Base-by-base conservation (phyloP, 2,888 invertebrate species). In the Geotrupes spiniger region DNA sequence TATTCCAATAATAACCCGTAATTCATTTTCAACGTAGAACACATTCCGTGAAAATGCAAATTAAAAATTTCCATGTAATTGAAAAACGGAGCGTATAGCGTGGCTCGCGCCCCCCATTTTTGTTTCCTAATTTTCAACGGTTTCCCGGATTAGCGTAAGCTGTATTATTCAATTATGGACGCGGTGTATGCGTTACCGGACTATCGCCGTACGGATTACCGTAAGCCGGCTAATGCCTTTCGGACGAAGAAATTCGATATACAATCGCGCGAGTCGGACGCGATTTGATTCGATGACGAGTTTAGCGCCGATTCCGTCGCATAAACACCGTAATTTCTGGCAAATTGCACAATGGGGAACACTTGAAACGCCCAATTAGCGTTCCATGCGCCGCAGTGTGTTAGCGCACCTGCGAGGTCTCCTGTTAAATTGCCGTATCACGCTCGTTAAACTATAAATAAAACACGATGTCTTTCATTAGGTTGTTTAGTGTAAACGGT, bases 121-220 rank as follows among this genome's bases (percentile, higher is more conserved):
- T 15, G 15, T 33, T 33, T 14, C 15, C 33, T 33, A 33, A 33
- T 53, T 51, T 51, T 42, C 6, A 36, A 51, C 38, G 51, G 53
- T 46, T 51, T 53, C 51, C 12, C 11, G 53, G 53, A 53, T 53
- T 53, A 53, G 9, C 28, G 26, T 51, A 53, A 53, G 48, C 48
- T 49, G 51, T 42, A 49, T 53, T 48, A 53, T 53, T 53, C 51
- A 51, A 49, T 53, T 53, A 53, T 49, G 14, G 42, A 40, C 37
- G 52, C 28, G 42, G 42, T 45, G 45, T 45, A 31, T 33, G 15
- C 33, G 33, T 12, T 33, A 15, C 8, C 33, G 11, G 33, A 14
- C 12, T 33, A 33, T 12, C 11, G 33, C 15, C 9, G 33, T 12
- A 12, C 6, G 33, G 33, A 33, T 33, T 33, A 33, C 15, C 11